Evolutionary conservation across 2,113 vertebrate species (phyloP).

Genomic region (Anhinga anhinga): DNA sequence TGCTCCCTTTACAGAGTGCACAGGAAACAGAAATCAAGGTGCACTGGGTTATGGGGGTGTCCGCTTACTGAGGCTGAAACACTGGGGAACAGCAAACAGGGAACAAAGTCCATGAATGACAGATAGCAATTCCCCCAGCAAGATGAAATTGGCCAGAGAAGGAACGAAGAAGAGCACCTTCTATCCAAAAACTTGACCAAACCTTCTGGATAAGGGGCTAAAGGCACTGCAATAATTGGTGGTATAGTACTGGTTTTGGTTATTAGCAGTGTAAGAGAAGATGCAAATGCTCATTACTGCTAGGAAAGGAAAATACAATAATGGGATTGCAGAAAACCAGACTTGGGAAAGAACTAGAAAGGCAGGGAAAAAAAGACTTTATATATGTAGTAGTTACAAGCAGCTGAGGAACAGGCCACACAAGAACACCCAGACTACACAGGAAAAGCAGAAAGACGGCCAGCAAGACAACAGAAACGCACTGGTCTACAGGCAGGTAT

Average conservation of each 20-base stretch:
- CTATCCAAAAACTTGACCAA: background rate
- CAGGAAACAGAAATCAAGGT: background rate
- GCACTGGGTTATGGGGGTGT: background rate
- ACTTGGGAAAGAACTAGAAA: background rate
- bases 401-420: background rate
- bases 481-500: background rate
- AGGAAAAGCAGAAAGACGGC: background rate
- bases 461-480: background rate
- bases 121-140: accelerated
- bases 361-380: background rate
- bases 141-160: background rate
- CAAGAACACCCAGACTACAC: background rate
- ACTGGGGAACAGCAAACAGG: background rate
- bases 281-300: background rate
- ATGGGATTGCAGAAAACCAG: background rate
- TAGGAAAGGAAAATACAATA: background rate
- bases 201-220: background rate
- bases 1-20: background rate
- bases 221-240: background rate
- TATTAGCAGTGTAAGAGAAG: background rate
- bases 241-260: background rate
- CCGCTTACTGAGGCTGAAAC: background rate
- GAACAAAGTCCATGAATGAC: background rate
- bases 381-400: background rate
- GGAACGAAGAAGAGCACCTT: background rate